phyloP scores from a whole-genome alignment of 2,113 vertebrate species.

The Myodes glareolus region DNA sequence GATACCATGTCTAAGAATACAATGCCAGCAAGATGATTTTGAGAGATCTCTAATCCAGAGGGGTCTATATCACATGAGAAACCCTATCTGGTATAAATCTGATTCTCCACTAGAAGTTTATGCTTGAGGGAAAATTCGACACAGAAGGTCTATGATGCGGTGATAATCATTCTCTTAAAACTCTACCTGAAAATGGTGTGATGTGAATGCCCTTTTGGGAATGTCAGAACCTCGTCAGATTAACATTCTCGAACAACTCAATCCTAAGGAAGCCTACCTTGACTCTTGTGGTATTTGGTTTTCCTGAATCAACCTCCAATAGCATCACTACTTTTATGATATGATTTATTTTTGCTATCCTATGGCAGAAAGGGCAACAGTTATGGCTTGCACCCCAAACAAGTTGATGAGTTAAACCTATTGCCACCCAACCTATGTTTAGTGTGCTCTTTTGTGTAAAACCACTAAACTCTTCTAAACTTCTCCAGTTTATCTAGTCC shows the following conservation, averaged over 20 bases:
- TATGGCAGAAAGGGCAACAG: neutral
- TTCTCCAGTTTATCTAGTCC: neutral
- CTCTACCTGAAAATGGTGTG: neutral
- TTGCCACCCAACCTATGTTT: neutral
- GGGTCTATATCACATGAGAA: neutral
- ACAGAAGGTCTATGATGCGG: neutral
- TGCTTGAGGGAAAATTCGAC: neutral
- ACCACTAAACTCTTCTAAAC: neutral
- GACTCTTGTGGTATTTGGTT: neutral
- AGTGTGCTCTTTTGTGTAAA: neutral
- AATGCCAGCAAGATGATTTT: neutral
- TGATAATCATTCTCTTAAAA: conserved; percentile 28
- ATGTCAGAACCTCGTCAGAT: neutral
- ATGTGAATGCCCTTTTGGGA: neutral
- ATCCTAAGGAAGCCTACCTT: neutral
- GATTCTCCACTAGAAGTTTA: neutral
- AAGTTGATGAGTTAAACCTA: neutral
- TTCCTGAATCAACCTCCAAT: neutral
- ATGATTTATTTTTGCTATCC: neutral
- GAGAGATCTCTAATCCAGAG: neutral
- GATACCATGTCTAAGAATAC: neutral
- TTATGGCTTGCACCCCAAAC: neutral
- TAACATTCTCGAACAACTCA: conserved; percentile 7
- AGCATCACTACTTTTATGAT: neutral
- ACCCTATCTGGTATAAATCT: neutral